These are phyloP conservation scores for Colossoma macropomum DNA, from an alignment of 2,113 vertebrate genomes.

Conservation along the genomic window DNA sequence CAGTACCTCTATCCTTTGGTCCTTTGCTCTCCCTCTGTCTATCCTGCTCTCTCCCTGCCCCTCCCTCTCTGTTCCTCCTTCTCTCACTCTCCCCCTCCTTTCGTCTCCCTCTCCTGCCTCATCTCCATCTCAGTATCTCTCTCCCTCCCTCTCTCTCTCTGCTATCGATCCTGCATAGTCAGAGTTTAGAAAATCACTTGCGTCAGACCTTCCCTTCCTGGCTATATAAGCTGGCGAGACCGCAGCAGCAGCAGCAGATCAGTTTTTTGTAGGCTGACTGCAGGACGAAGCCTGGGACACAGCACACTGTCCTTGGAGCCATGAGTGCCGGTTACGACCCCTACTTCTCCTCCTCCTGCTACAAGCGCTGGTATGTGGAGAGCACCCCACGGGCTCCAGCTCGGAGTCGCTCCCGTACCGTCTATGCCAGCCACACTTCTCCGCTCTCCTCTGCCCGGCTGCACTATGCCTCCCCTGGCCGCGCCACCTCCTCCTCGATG, in stretches of 20 bases:
- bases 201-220: constrained; percentile 68
- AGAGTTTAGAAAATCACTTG: constrained; percentile 69
- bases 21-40: background rate
- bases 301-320: constrained; percentile 62
- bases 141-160: constrained; percentile 49
- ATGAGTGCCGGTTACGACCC: constrained; percentile 78
- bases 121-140: constrained; percentile 21
- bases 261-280: constrained; percentile 61
- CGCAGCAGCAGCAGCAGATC: constrained; percentile 71
- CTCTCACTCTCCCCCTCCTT: background rate
- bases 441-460: constrained; percentile 65
- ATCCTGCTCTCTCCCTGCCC: background rate
- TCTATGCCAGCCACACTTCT: constrained; percentile 68
- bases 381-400: constrained; percentile 65
- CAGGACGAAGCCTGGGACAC: constrained; percentile 60
- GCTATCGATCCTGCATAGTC: constrained; percentile 70
- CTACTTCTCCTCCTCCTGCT: constrained; percentile 76
- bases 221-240: constrained; percentile 72
- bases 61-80: background rate
- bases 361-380: constrained; percentile 83
- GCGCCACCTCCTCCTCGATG: constrained; percentile 61
- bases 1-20: background rate
- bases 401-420: constrained; percentile 70
- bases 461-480: constrained; percentile 72
- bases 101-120: constrained; percentile 1